These are phyloP conservation scores for Hydrozoanthus tunicans DNA, from an alignment of 64 coral and sea anemone species.

Conservation along the genomic window DNA sequence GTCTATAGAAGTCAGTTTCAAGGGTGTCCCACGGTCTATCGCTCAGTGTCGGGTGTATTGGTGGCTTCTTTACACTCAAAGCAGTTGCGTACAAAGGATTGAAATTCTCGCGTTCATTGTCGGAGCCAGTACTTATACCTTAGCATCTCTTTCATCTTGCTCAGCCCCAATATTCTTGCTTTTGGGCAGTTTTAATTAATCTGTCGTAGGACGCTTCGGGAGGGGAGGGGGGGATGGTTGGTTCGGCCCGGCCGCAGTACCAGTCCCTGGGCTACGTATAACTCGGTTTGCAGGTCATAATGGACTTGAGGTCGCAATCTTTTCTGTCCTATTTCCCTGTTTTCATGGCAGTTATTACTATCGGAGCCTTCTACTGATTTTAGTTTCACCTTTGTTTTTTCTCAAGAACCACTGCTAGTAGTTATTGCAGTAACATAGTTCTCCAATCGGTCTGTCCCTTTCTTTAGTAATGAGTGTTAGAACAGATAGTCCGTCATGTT, in stretches of 20 bases:
- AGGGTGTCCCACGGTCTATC: background rate
- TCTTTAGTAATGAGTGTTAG: constrained; percentile 16
- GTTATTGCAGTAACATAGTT: background rate
- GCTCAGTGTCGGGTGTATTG: constrained; percentile 21
- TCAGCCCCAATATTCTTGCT: constrained; percentile 38
- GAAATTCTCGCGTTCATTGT: constrained; percentile 35
- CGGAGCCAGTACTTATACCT: constrained; percentile 47
- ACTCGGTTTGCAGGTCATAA: too few relatives aligned
- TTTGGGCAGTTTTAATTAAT: constrained; percentile 43
- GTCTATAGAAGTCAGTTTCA: background rate
- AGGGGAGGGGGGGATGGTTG: background rate
- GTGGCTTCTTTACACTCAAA: constrained; percentile 46
- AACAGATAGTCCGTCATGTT: constrained; percentile 41
- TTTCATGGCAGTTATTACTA: background rate
- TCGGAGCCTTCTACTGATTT: constrained; percentile 8
- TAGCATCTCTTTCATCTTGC: constrained; percentile 51
- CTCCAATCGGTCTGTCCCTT: background rate
- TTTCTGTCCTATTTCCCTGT: background rate
- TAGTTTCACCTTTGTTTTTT: constrained; percentile 32
- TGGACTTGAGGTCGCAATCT: background rate
- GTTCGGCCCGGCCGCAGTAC: constrained; percentile 32
- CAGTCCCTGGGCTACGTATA: background rate
- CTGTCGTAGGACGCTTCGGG: background rate
- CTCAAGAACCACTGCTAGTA: background rate
- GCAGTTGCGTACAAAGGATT: constrained; percentile 41